Evolutionary conservation across 2,888 invertebrate genomes (phyloP).

Genomic region (Caenorhabditis angaria): DNA sequence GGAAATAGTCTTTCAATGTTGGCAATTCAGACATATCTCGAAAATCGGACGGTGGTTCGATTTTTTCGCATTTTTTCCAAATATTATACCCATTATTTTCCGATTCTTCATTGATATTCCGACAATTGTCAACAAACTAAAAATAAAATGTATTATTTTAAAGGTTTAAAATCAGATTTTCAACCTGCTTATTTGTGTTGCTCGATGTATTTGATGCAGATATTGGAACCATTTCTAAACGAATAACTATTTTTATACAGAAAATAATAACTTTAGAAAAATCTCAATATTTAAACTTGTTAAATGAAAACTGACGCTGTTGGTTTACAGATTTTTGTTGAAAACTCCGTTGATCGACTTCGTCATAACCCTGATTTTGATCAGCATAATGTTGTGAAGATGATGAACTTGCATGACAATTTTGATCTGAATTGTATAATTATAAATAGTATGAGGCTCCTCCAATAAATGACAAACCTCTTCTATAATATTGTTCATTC

Average conservation of each 20-base stretch:
- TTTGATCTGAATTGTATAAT: no score
- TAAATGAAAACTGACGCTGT: no score
- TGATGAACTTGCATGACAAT: no score
- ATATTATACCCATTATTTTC: background rate
- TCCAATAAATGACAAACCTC: background rate
- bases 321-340: background rate
- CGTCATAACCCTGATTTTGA: conserved; percentile 5
- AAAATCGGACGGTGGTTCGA: conserved; percentile 74
- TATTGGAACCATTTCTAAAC: no score
- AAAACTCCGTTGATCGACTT: background rate
- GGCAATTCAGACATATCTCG: conserved; percentile 73
- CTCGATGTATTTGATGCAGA: no score
- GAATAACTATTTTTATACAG: no score
- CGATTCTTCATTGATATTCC: background rate
- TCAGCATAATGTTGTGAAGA: background rate
- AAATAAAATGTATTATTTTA: background rate
- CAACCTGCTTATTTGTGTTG: background rate
- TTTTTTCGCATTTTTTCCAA: conserved; percentile 32
- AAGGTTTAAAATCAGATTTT: background rate
- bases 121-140: background rate
- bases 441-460: no score
- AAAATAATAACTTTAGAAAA: no score
- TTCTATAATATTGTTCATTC: no score
- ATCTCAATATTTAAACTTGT: no score
- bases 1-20: conserved; percentile 70